Conservation (phyloP, 2,888 invertebrate genomes). For the Tipula vernalis region DNA sequence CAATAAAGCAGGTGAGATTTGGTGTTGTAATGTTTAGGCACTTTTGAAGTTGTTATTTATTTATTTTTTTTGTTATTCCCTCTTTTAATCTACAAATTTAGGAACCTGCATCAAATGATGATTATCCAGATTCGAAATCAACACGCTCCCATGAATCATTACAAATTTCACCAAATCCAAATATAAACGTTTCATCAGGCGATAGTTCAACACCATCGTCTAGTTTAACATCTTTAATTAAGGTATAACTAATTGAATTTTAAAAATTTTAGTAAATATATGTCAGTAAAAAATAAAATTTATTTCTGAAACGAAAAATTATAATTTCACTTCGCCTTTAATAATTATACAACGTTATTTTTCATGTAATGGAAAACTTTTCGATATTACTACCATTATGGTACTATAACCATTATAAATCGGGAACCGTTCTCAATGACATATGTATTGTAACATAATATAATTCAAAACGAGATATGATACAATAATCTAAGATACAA, state of each 20-base stretch:
- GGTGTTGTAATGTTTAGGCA: background rate
- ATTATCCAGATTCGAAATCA: constrained; percentile 17
- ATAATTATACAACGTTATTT: too few relatives aligned
- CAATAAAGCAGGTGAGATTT: constrained; percentile 58
- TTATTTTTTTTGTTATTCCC: background rate
- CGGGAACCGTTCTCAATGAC: too few relatives aligned
- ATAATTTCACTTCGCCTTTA: too few relatives aligned
- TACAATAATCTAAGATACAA: too few relatives aligned
- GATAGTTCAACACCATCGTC: constrained; percentile 44
- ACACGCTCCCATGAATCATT: constrained; percentile 23
- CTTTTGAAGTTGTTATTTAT: background rate
- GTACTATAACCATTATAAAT: too few relatives aligned
- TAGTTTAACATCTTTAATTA: constrained; percentile 64
- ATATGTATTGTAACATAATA: too few relatives aligned
- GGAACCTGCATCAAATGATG: constrained; percentile 23
- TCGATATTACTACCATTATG: too few relatives aligned
- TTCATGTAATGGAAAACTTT: too few relatives aligned
- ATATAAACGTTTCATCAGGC: constrained; percentile 29
- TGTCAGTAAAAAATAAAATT: background rate
- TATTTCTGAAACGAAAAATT: too few relatives aligned
- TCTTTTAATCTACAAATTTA: constrained; percentile 5
- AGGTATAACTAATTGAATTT: constrained; percentile 36
- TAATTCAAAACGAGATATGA: too few relatives aligned
- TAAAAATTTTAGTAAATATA: background rate
- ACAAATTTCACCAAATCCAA: constrained; percentile 36